Evolutionary conservation across 2,113 vertebrate species (phyloP).

Genomic region (zebrafish (Danio rerio)): DNA sequence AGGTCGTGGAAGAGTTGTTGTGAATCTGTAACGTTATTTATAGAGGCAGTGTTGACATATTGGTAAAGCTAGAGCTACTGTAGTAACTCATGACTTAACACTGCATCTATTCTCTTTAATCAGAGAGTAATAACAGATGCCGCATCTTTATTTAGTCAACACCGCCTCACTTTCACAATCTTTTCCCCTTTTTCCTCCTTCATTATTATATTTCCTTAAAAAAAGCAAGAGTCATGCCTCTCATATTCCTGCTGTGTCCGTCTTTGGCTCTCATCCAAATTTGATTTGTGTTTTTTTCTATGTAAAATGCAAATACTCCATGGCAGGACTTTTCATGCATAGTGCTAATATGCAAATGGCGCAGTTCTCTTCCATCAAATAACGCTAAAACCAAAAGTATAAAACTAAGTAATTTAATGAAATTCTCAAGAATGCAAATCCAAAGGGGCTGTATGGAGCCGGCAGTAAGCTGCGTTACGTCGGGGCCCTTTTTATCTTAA

Average conservation of each 20-base stretch:
- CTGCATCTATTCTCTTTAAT: too few species aligned
- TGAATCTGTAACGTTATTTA: too few species aligned
- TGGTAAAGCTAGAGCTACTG: too few species aligned
- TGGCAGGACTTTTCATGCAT: constrained; percentile 68
- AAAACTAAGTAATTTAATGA: constrained; percentile 80
- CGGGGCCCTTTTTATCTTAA: constrained; percentile 77
- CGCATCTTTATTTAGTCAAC: too few species aligned
- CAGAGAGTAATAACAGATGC: too few species aligned
- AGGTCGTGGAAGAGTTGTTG: too few species aligned
- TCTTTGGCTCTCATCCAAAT: not conserved
- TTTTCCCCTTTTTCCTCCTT: not conserved
- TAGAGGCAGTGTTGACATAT: too few species aligned
- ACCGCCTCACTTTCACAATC: too few species aligned
- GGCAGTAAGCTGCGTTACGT: constrained; percentile 77
- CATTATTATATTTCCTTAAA: not conserved
- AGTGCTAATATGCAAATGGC: constrained; percentile 77
- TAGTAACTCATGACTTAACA: too few species aligned
- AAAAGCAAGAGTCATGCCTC: not conserved
- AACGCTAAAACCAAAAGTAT: constrained; percentile 73
- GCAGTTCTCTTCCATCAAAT: constrained; percentile 69
- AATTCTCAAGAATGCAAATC: constrained; percentile 80
- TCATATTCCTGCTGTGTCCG: not conserved
- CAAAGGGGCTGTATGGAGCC: constrained; percentile 66
- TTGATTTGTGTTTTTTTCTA: constrained; percentile 39
- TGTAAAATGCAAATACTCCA: constrained; percentile 47